phyloP scores from a whole-genome alignment of 1,140 invertebrate species.

The Leptestheria dahalacensis region DNA sequence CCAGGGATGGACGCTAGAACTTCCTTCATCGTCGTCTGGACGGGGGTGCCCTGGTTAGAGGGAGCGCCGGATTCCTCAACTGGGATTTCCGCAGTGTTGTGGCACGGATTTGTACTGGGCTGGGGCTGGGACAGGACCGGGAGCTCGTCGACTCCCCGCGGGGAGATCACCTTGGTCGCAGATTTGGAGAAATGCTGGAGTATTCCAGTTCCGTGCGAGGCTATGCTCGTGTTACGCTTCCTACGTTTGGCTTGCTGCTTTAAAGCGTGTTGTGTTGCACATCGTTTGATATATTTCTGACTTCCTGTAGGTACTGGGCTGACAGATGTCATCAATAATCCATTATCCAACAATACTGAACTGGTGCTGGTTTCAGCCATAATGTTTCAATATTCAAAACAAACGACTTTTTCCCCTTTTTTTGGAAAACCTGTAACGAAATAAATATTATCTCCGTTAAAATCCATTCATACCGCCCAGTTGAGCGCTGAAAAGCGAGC shows the following conservation, averaged over 20 bases:
- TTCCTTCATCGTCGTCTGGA: slow-evolving; percentile 51
- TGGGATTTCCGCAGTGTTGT: slow-evolving; percentile 34
- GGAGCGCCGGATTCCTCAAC: too few relatives aligned
- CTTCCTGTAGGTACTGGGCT: background rate
- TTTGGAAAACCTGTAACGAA: too few relatives aligned
- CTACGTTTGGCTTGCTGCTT: slow-evolving; percentile 61
- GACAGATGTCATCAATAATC: background rate
- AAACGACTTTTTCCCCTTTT: too few relatives aligned
- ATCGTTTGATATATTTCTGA: background rate
- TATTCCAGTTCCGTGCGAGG: slow-evolving; percentile 37
- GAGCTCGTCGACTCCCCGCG: too few relatives aligned
- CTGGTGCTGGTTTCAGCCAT: background rate
- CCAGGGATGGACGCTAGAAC: slow-evolving; percentile 77
- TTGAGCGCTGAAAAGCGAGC: too few relatives aligned
- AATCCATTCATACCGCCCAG: too few relatives aligned
- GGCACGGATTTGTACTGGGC: slow-evolving; percentile 19
- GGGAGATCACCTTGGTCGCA: too few relatives aligned
- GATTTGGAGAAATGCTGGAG: too few relatives aligned
- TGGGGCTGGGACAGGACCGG: too few relatives aligned
- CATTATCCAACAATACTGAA: background rate
- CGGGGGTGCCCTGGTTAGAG: slow-evolving; percentile 11
- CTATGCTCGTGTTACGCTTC: slow-evolving; percentile 56
- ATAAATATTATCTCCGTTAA: too few relatives aligned
- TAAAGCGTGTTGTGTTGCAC: slow-evolving; percentile 43
- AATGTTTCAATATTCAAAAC: background rate